These are phyloP conservation scores for Magallana ariakensis DNA, from an alignment of 1,140 invertebrate species.

Conservation along the genomic window DNA sequence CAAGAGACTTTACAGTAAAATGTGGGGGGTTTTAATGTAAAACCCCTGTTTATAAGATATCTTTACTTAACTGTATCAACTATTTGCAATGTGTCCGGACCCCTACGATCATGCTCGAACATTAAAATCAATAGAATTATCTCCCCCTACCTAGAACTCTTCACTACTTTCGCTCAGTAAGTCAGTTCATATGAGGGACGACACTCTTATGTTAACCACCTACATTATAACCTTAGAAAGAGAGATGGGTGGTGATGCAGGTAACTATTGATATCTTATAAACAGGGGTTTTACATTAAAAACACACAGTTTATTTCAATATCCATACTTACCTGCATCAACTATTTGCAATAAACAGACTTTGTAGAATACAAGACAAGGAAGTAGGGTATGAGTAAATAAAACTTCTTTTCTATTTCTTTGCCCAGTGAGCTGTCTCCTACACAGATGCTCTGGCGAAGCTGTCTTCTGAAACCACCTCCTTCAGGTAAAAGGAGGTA, in stretches of 20 bases:
- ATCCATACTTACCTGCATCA: not conserved
- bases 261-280: not conserved
- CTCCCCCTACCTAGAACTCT: slow-evolving; percentile 19
- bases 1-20: no score
- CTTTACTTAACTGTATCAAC: no score
- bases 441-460: not conserved
- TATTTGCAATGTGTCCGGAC: not conserved
- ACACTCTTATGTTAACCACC: not conserved
- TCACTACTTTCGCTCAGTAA: not conserved
- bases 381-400: not conserved
- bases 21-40: no score
- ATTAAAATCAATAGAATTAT: slow-evolving; percentile 11
- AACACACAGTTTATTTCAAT: not conserved
- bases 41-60: no score
- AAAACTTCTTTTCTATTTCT: not conserved
- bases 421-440: not conserved
- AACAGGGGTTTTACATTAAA: not conserved
- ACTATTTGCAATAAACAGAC: no score
- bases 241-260: not conserved
- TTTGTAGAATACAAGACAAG: not conserved
- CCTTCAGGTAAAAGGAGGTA: slow-evolving; percentile 7
- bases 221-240: not conserved
- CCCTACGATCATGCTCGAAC: not conserved
- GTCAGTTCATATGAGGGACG: not conserved
- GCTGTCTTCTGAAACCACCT: not conserved